Evolutionary conservation across 2,888 invertebrate genomes (phyloP), one percentile per base, ranked within the genome.

Genomic region (Cosmopolites sordidus): DNA sequence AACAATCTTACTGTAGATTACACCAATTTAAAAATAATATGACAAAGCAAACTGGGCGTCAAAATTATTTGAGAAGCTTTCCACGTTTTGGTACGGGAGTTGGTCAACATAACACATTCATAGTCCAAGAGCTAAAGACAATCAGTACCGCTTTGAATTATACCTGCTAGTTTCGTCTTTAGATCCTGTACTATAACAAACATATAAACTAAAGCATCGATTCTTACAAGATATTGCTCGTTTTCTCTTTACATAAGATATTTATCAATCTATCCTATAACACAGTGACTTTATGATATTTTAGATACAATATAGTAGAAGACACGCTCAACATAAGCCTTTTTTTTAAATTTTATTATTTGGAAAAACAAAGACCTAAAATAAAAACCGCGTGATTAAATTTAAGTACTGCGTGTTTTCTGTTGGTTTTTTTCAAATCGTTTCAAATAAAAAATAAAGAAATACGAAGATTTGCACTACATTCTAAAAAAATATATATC

Each of bases 261-360:
- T 42, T 18, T 50, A 45, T 54, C 45, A 42, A 44, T 39, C 54
- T 54, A 54, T 44, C 29, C 54, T 54, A 54, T 54, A 54, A 54
- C 54, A 54, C 54, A 54, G 54, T 54, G 41, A 22, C 22, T 38
- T 43, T 12, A 54, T 54, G 54, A 54, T 54, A 54, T 54, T 45
- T 39, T 50, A 41, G 30, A 5, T 22, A 5, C 3, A 22, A 5
- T 5, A 3, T 5, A 22, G 3, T 22, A 22, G 22, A 22, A 22
- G 22, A 22, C 22, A 22, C 22, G 22, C 22, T 22, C 22, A 22
- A 22, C 22, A 22, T 22, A 22, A n/a, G 22, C 8, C 8, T 22
- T 22, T 22, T 22, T 22, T 22, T 22, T 22, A 22, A 22, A 22
- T 22, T n/a, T n/a, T n/a, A n/a, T 6, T 38, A 38, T 14, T n/a